A percentile compares a stretch with the other conserved stretches of the same genome.
Evolutionary conservation across 2,888 invertebrate genomes (phyloP).

Genomic region (Micoletzkya japonica): DNA sequence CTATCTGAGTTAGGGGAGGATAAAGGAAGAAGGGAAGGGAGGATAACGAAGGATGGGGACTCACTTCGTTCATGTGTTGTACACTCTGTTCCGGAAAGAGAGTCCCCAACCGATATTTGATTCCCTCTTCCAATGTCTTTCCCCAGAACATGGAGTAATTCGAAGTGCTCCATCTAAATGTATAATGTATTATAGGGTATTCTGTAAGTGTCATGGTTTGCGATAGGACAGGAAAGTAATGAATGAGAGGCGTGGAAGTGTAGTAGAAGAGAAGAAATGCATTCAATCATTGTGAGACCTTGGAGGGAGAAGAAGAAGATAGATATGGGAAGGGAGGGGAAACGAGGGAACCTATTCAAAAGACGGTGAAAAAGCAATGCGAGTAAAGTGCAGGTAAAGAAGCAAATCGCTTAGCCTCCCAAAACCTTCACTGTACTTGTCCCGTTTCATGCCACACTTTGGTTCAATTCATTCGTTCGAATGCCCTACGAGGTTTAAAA

Average conservation of each 20-base stretch:
- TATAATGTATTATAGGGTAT: not conserved
- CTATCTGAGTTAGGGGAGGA: constrained; percentile 2
- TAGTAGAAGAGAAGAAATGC: constrained; percentile 11
- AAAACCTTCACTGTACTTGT: no score
- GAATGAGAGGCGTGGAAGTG: not conserved
- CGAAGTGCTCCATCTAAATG: constrained; percentile 48
- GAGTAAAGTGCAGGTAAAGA: not conserved
- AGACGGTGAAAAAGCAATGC: constrained; percentile 1
- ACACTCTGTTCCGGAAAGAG: constrained; percentile 70
- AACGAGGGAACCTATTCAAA: constrained; percentile 8
- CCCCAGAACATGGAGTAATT: constrained; percentile 86
- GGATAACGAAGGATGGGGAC: no score
- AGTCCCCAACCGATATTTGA: constrained; percentile 77
- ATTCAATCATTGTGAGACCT: no score
- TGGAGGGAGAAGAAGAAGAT: not conserved
- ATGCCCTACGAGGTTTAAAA: no score
- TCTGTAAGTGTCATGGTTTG: no score
- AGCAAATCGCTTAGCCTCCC: no score
- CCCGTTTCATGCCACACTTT: no score
- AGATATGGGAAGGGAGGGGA: not conserved
- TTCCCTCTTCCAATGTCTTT: constrained; percentile 79
- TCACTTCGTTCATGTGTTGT: constrained; percentile 68
- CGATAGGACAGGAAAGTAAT: not conserved
- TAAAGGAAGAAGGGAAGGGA: no score
- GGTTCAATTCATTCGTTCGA: no score